phyloP scores from a whole-genome alignment of 2,888 invertebrate species.

The Schizaphis graminum region DNA sequence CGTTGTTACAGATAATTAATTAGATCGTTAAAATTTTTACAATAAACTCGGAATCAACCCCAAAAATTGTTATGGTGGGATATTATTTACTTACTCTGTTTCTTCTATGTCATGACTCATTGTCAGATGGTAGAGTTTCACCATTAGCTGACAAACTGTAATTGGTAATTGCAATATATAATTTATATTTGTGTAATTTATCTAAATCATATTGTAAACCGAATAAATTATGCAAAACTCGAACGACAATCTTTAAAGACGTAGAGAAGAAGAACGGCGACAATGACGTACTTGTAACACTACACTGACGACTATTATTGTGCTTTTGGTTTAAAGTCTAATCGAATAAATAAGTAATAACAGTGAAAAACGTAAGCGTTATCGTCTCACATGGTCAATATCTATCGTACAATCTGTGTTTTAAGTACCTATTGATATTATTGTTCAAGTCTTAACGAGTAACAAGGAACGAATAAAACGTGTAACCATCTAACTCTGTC shows the following conservation, averaged over 20 bases:
- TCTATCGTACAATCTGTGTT: not conserved
- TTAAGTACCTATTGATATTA: not conserved
- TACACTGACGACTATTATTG: not conserved
- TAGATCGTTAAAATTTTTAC: not conserved
- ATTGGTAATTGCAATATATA: not conserved
- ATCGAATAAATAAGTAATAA: not conserved
- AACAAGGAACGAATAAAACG: too few species aligned
- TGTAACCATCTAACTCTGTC: too few species aligned
- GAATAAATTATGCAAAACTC: not conserved
- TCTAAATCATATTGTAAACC: not conserved
- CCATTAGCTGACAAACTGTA: conserved; percentile 34
- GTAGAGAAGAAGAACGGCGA: not conserved
- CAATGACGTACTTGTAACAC: not conserved
- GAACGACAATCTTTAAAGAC: not conserved
- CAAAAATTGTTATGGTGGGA: not conserved
- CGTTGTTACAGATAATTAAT: not conserved
- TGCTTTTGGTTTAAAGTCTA: not conserved
- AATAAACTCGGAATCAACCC: not conserved
- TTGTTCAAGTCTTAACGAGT: too few species aligned
- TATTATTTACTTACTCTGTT: conserved; percentile 33
- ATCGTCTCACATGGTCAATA: not conserved
- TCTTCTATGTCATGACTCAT: conserved; percentile 59
- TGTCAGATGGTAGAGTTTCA: conserved; percentile 56
- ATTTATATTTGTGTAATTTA: not conserved
- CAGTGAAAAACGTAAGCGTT: not conserved